Evolutionary conservation across 2,797 vertebrate genomes (phyloP).

Genomic region (Buceros bicornis): DNA sequence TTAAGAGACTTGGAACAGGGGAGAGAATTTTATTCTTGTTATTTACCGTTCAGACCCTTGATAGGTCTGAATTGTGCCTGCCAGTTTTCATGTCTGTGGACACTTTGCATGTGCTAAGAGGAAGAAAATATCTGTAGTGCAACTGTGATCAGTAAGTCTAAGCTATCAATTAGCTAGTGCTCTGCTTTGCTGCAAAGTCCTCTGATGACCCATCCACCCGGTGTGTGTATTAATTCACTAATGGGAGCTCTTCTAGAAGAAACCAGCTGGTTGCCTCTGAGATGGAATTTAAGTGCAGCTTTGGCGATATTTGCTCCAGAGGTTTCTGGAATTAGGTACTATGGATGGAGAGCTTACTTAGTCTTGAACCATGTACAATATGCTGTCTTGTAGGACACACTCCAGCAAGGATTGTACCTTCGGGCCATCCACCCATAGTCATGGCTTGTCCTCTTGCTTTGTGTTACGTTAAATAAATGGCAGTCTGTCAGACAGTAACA

Average conservation of each 20-base stretch:
- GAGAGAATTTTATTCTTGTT: neutral
- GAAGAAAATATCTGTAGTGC: neutral
- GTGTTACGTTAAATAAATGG: neutral
- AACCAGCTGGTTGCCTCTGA: neutral
- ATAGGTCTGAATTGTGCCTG: neutral
- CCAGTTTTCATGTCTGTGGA: neutral
- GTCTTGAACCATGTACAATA: neutral
- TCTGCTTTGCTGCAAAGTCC: neutral
- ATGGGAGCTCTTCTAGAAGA: neutral
- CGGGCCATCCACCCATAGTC: neutral
- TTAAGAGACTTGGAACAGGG: neutral
- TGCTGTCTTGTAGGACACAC: neutral
- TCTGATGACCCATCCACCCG: neutral
- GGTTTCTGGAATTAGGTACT: neutral
- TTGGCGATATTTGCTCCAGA: neutral
- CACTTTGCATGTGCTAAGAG: neutral
- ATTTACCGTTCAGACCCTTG: neutral
- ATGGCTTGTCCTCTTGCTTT: neutral
- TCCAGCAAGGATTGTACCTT: neutral
- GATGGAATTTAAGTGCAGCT: neutral
- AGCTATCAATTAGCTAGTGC: neutral
- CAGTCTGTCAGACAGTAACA: neutral
- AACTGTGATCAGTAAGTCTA: neutral
- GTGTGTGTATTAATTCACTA: neutral
- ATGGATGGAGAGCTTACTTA: neutral